Conservation (phyloP, 2,113 vertebrate genomes). For the Chloropsis cyanopogon region DNA sequence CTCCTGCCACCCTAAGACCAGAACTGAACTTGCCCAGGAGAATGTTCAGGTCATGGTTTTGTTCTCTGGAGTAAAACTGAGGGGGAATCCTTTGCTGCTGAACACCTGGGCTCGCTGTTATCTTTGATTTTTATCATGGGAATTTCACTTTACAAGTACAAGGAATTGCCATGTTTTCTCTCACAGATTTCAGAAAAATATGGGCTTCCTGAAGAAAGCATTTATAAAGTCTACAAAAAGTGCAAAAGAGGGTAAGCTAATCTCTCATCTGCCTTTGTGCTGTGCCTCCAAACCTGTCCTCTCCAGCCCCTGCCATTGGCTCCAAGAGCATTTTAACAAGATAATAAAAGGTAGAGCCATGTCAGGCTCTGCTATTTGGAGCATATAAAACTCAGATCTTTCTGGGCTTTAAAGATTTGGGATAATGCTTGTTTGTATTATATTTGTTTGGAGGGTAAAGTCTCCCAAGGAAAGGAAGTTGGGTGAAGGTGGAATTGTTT, state of each 20-base stretch:
- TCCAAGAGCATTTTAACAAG: slow-evolving; percentile 24
- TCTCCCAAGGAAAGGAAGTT: neutral
- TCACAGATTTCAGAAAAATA: slow-evolving; percentile 97
- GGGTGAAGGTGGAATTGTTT: slow-evolving; percentile 17
- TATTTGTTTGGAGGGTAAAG: slow-evolving; percentile 27
- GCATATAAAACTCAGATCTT: neutral
- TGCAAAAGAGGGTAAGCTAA: slow-evolving; percentile 95
- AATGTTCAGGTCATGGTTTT: neutral
- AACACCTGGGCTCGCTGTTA: neutral
- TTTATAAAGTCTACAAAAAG: slow-evolving; percentile 97
- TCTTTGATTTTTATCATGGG: neutral
- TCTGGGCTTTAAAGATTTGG: slow-evolving; percentile 46
- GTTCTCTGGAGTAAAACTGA: neutral
- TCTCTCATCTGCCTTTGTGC: neutral
- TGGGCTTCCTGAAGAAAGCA: slow-evolving; percentile 89
- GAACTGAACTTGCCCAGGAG: neutral
- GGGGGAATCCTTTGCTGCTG: neutral
- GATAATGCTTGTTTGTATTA: slow-evolving; percentile 8
- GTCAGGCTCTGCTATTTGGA: neutral
- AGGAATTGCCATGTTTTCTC: neutral
- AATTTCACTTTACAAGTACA: slow-evolving; percentile 16
- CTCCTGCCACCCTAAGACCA: neutral
- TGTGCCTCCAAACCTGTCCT: neutral
- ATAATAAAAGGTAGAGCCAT: slow-evolving; percentile 40
- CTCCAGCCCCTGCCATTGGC: neutral